Conservation (phyloP, 2,888 invertebrate species). For the Protophormia terraenovae region DNA sequence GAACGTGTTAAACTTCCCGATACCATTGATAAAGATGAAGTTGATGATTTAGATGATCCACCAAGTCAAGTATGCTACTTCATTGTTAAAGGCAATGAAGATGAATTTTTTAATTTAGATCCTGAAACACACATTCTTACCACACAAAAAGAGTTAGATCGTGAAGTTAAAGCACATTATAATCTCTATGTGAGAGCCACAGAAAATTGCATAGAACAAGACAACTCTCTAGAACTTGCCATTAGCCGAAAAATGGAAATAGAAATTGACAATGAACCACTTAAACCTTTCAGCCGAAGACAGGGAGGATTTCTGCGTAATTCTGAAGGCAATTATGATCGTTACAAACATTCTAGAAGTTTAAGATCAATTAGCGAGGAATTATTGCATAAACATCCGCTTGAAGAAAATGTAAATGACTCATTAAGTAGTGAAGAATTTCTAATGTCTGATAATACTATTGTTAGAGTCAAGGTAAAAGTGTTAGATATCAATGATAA, state of each 20-base stretch:
- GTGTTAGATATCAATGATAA: conserved; percentile 96
- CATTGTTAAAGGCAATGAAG: conserved; percentile 92
- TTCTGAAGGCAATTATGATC: conserved; percentile 50
- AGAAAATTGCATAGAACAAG: conserved; percentile 86
- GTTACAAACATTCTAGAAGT: conserved; percentile 54
- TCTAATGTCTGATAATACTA: conserved; percentile 84
- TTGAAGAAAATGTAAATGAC: not conserved
- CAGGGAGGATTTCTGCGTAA: conserved; percentile 65
- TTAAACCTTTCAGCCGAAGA: conserved; percentile 62
- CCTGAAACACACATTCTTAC: conserved; percentile 85
- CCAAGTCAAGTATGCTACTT: conserved; percentile 95
- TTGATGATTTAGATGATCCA: conserved; percentile 91
- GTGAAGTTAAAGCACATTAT: conserved; percentile 87
- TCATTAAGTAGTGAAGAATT: conserved; percentile 65
- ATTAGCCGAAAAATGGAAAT: conserved; percentile 68
- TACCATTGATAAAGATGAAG: conserved; percentile 92
- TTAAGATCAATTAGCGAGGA: conserved; percentile 39
- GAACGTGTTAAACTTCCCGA: conserved; percentile 88
- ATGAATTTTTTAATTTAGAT: conserved; percentile 87
- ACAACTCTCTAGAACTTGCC: conserved; percentile 24
- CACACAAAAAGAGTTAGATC: conserved; percentile 85
- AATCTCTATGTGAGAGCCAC: conserved; percentile 89
- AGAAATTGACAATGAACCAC: conserved; percentile 56
- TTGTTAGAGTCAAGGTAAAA: conserved; percentile 86
- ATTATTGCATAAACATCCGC: not conserved